phyloP scores from a whole-genome alignment of 2,113 vertebrate genomes.

The Eptesicus fuscus region DNA sequence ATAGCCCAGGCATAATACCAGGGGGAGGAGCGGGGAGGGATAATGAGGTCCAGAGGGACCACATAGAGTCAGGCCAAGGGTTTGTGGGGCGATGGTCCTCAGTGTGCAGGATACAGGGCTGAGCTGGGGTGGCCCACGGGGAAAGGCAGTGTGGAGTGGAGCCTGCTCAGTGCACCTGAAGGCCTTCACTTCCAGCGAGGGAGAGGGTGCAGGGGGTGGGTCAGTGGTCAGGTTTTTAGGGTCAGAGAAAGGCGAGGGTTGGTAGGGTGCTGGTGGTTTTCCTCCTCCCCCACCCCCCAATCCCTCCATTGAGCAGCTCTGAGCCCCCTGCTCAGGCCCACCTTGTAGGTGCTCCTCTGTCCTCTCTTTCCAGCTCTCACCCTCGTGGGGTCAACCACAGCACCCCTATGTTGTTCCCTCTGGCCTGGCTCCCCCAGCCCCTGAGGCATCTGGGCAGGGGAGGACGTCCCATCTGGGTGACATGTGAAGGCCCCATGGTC shows the following conservation, averaged over 20 bases:
- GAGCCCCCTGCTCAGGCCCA: not conserved
- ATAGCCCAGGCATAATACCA: not conserved
- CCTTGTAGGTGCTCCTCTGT: not conserved
- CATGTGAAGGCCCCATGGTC: fast-evolving
- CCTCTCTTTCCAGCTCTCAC: not conserved
- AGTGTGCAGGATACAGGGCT: not conserved
- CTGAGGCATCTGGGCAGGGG: not conserved
- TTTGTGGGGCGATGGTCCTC: not conserved
- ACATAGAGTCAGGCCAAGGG: not conserved
- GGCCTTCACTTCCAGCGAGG: not conserved
- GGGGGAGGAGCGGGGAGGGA: not conserved
- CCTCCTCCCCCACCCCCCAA: too few species aligned
- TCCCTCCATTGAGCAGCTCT: not conserved
- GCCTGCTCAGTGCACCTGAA: not conserved
- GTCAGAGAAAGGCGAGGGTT: not conserved
- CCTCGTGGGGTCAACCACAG: not conserved
- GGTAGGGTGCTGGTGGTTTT: not conserved
- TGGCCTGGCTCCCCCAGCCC: not conserved
- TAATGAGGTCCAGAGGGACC: not conserved
- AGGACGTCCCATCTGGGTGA: not conserved
- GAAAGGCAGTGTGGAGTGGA: not conserved
- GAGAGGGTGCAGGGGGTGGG: not conserved
- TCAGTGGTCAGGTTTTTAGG: not conserved
- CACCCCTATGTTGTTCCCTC: not conserved
- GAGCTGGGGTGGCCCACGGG: not conserved